Base-by-base conservation (phyloP, 2,113 vertebrate genomes). In the Sciurus niger region DNA sequence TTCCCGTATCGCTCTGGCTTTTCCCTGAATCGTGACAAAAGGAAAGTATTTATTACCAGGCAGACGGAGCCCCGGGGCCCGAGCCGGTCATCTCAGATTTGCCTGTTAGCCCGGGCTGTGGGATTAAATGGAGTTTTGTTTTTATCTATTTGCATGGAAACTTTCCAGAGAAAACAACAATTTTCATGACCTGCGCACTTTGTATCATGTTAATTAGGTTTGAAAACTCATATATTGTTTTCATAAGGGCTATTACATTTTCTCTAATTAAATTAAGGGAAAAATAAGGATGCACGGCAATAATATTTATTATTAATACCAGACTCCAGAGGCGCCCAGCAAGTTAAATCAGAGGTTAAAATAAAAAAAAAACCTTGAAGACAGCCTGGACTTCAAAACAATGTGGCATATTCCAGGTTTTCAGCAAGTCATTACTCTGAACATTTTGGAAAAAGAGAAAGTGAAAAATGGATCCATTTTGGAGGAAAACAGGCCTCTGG, bases 271-370 rank as follows among this genome's bases (percentile, higher is more conserved):
- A 98, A 98, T 99, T 99, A 99, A 98, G 97, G 97, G 97, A 98
- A 99, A 98, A 98, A 98, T 98, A 98, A 98, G 98, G 98, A 98
- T 98, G 98, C 98, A 98, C 96, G 98, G 98, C 98, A 98, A 99
- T 98, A 98, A 98, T 99, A 98, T 98, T 99, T 99, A 98, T 99
- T 99, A 99, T 99, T 99, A 99, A 99, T 99, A 98, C 99, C 99
- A 99, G 99, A 99, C 95, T 98, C 90, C 0, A 98, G 98, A 98
- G 96, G 92, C 97, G 98, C 98, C 98, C 98, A 97, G 98, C 90
- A 98, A 98, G 97, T 90, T 97, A 98, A 97, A 98, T 97, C 97
- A 55, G 98, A 98, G 91, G 98, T 97, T 97, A 97, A 95, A 76
- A 89, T 65, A 76, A 89, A 70, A 58, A 28, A 53, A 18, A 51